Evolutionary conservation across 2,888 invertebrate species (phyloP).

Genomic region (Noctuana brunneofusca): DNA sequence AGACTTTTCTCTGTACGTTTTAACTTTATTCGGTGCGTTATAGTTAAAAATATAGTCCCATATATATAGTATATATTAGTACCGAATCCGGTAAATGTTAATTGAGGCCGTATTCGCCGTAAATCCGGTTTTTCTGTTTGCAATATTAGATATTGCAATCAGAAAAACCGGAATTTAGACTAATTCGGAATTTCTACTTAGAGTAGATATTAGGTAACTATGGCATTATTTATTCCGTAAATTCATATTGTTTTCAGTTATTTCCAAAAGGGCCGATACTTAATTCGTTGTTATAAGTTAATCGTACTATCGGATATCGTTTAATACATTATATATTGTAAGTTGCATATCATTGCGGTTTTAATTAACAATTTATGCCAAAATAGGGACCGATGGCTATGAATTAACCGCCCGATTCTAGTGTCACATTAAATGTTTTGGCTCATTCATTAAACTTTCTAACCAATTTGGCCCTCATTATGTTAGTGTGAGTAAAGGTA

Average conservation of each 20-base stretch:
- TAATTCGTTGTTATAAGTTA: constrained; percentile 16
- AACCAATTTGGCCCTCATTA: constrained; percentile 27
- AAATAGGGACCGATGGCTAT: constrained; percentile 44
- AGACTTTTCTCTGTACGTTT: too few relatives aligned
- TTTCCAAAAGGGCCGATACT: neutral
- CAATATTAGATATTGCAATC: too few relatives aligned
- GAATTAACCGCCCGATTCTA: constrained; percentile 47
- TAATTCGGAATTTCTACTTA: too few relatives aligned
- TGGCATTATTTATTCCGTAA: neutral
- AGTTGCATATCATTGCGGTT: constrained; percentile 62
- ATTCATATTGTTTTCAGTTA: neutral
- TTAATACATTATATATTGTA: constrained; percentile 49
- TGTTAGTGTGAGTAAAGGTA: constrained; percentile 4
- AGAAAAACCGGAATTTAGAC: too few relatives aligned
- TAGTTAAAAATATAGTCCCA: too few relatives aligned
- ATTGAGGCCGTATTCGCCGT: too few relatives aligned
- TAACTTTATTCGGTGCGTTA: too few relatives aligned
- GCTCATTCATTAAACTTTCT: constrained; percentile 39
- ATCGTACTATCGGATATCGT: constrained; percentile 22
- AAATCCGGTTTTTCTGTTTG: too few relatives aligned
- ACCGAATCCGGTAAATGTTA: too few relatives aligned
- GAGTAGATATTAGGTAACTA: too few relatives aligned
- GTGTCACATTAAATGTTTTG: constrained; percentile 45
- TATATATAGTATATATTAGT: too few relatives aligned
- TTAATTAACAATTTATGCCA: constrained; percentile 65